Evolutionary conservation across 2,113 vertebrate genomes (phyloP), one percentile per base, ranked within the genome.

Genomic region (Labeo rohita): DNA sequence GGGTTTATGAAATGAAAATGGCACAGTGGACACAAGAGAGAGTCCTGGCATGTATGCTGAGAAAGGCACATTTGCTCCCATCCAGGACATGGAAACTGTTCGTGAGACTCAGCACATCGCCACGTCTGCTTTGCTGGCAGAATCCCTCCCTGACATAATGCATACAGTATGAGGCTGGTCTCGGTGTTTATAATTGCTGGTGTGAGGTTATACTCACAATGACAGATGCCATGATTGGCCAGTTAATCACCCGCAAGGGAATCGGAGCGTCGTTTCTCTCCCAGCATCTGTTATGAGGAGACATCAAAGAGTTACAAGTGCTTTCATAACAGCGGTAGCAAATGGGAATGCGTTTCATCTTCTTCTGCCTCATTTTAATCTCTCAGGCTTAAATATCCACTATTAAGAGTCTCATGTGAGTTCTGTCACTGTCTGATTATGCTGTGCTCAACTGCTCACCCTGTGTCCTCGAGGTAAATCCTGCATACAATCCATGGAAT

Each of bases 201-300:
- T 73, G 23, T 80, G 39, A 28, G 72, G 43, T 83, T 47, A 84
- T 78, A 91, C 97, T 96, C 93, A 99, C 98, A 91, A 98, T 97
- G 86, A 99, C 95, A 0, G 97, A 97, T 0, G 94, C 95, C 85
- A 98, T 94, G 89, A 99, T 97, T 0, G 98, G 98, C 83, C 97
- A 97, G 91, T 98, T 97, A 90, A 98, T 97, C 86, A 98, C 95
- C 92, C 97, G 95, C 93, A 95, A 95, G 81, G 97, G 92, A 87
- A 96, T 93, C 0, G 95, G 94, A 88, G 94, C 95, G 34, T 97
- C 96, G 15, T 97, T 97, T 87, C 95, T 96, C 87, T 98, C 98
- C 98, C 97, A 98, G 90, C 97, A 99, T 87, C 98, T 99, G 74
- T 39, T 79, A 49, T 52, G 50, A 85, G 90, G 5, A 84, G 85